phyloP scores from a whole-genome alignment of 2,888 invertebrate genomes.

The Rhaphigaster nebulosa region DNA sequence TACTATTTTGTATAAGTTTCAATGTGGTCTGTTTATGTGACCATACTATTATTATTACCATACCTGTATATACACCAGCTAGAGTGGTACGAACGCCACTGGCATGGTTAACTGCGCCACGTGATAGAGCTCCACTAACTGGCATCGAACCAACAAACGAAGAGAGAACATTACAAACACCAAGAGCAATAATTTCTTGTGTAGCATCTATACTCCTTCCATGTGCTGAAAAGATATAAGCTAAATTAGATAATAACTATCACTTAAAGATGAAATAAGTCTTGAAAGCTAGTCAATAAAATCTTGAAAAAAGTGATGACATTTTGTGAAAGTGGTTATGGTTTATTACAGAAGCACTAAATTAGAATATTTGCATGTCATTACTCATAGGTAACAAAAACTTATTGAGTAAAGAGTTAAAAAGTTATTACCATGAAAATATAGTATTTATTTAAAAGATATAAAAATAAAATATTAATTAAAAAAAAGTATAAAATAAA shows the following conservation, averaged over 20 bases:
- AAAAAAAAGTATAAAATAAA: too few species aligned
- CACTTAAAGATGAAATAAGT: too few species aligned
- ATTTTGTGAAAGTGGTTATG: too few species aligned
- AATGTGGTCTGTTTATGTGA: too few species aligned
- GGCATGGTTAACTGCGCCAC: constrained; percentile 80
- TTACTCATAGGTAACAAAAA: too few species aligned
- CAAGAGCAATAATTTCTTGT: constrained; percentile 80
- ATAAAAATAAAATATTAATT: too few species aligned
- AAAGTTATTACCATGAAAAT: too few species aligned
- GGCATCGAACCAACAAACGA: constrained; percentile 80
- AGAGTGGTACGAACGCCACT: constrained; percentile 80
- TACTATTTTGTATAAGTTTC: not conserved
- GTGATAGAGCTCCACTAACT: constrained; percentile 75
- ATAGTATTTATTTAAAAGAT: too few species aligned
- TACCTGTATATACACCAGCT: constrained; percentile 77
- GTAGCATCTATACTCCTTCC: constrained; percentile 77
- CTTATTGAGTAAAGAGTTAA: too few species aligned
- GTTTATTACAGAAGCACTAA: too few species aligned
- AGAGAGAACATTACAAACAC: constrained; percentile 76
- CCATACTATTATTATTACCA: constrained; percentile 23
- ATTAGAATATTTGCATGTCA: too few species aligned
- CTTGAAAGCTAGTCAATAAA: not conserved
- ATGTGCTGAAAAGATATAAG: constrained; percentile 70
- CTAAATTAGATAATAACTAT: not conserved
- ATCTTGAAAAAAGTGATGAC: too few species aligned